Base-by-base conservation (phyloP, 2,113 vertebrate genomes). In the Xenopus laevis region DNA sequence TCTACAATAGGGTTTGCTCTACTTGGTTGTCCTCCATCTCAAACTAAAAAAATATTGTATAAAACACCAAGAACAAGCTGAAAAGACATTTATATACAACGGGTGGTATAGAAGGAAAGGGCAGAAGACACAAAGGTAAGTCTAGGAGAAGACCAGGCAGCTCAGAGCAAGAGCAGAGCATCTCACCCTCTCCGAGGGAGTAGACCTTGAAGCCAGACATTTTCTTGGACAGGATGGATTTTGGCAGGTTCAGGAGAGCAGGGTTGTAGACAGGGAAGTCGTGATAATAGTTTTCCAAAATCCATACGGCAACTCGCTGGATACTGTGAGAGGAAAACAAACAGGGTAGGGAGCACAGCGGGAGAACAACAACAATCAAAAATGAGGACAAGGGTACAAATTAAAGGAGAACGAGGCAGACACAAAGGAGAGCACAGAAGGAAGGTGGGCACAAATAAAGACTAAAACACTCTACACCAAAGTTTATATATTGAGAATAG, bases 141-240 rank as follows among this genome's bases (percentile, higher is more conserved):
- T 13, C 8, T 33, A 69, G 65, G 72, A 70, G 57, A 72, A 47
- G 1, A 10, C 62, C 64, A 57, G 60, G 59, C 21, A 50, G 71
- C 0, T n/a, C 4, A 13, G 50, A 40, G 72, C 73, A 66, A 21
- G 75, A 67, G 72, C 66, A 79, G 63, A 5, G 74, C 65, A 68
- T 63, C 90, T 92, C 87, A 98, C 96, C 96, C 78, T 98, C 92
- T 75, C 92, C 96, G 59, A 98, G 90, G 23, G 95, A 96, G 86
- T 98, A 98, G 79, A 98, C 96, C 72, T 98, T 98, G 83, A 98
- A 98, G 30, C 95, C 97, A 4, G 95, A 96, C 93, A 95, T 96
- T 86, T 98, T 98, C 90, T 98, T 98, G 84, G 94, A 92, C 55
- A 98, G 91, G 86, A 98, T 94, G 75, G 97, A 96, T 83, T 98